Conservation (phyloP, 2,113 vertebrate genomes). For the Elanoides forficatus region DNA sequence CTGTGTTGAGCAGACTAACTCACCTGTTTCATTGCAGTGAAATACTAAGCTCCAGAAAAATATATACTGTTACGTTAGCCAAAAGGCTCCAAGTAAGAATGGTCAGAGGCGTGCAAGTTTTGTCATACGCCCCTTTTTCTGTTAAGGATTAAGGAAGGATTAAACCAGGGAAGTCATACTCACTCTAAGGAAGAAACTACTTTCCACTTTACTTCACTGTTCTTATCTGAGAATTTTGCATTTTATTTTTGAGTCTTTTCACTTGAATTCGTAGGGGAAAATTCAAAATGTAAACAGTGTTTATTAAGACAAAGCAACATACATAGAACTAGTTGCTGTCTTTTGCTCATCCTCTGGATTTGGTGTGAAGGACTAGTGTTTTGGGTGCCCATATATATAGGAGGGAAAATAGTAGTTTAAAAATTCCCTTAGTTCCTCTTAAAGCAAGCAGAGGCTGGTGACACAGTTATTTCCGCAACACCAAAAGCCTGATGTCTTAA, state of each 20-base stretch:
- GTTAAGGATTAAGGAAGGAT: background rate
- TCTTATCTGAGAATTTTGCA: background rate
- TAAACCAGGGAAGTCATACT: background rate
- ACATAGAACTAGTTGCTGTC: background rate
- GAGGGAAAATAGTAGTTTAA: background rate
- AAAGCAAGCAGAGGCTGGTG: background rate
- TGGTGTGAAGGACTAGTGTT: background rate
- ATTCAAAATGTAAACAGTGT: background rate
- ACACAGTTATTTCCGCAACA: background rate
- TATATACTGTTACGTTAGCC: accelerated
- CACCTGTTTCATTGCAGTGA: background rate
- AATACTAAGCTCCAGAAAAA: background rate
- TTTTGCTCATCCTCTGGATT: background rate
- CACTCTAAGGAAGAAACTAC: background rate
- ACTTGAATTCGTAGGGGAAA: background rate
- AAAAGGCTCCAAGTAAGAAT: background rate
- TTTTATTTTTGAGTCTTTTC: background rate
- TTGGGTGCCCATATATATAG: background rate
- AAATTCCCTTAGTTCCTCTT: background rate
- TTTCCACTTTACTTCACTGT: background rate
- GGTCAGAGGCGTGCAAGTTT: background rate
- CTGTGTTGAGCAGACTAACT: accelerated
- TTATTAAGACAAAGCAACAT: background rate
- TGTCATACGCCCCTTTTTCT: background rate
- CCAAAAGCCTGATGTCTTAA: background rate